These are phyloP conservation scores for Idris sp. DNA, from an alignment of 1,140 invertebrate species.

Conservation along the genomic window DNA sequence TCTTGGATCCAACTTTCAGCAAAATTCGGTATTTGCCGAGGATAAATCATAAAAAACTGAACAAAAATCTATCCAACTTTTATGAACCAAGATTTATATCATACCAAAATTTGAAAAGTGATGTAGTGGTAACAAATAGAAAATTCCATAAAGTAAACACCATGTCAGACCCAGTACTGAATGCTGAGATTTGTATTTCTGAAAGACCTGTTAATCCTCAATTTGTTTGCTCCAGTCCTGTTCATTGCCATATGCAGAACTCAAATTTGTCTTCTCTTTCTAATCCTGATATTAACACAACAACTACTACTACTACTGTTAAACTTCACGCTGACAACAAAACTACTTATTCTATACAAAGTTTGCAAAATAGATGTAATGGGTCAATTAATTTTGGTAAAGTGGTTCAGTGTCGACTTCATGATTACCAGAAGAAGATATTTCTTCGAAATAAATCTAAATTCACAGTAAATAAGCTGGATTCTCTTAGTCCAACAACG, in stretches of 20 bases:
- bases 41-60: conserved; percentile 67
- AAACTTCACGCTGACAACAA: conserved; percentile 31
- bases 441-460: conserved; percentile 50
- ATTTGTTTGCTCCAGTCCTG: conserved; percentile 44
- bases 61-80: conserved; percentile 60
- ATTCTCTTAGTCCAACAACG: conserved; percentile 39
- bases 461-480: conserved; percentile 28
- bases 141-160: conserved; percentile 67
- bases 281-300: conserved; percentile 70
- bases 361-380: conserved; percentile 60
- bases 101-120: conserved; percentile 72
- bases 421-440: conserved; percentile 62
- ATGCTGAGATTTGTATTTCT: conserved; percentile 45
- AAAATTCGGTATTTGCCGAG: conserved; percentile 71
- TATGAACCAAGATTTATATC: conserved; percentile 69
- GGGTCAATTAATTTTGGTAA: conserved; percentile 42
- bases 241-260: conserved; percentile 47
- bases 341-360: conserved; percentile 64
- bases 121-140: conserved; percentile 37
- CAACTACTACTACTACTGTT: conserved; percentile 19
- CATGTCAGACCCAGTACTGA: conserved; percentile 71
- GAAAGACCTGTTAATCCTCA: conserved; percentile 31
- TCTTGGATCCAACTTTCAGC: conserved; percentile 73
- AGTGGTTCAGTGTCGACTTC: conserved; percentile 57
- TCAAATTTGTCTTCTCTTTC: conserved; percentile 71